phyloP scores from a whole-genome alignment of 2,888 invertebrate species.

The Acanthoscelides obtectus region DNA sequence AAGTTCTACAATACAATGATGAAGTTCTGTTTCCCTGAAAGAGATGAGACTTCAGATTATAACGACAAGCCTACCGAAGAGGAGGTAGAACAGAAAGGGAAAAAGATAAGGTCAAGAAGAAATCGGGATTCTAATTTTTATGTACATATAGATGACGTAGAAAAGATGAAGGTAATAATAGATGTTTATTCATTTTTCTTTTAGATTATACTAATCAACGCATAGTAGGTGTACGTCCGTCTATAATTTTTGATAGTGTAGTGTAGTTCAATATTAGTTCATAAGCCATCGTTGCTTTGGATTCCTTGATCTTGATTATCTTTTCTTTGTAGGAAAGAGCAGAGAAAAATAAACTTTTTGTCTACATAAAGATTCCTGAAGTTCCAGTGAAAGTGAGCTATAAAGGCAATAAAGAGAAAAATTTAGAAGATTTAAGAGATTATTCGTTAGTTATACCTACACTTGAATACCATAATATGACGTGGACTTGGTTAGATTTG shows the following conservation, averaged over 20 bases:
- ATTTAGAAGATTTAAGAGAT: conserved; percentile 92
- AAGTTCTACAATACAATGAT: conserved; percentile 97
- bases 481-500: conserved; percentile 99
- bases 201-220: background rate
- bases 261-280: no score
- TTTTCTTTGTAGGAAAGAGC: conserved; percentile 75
- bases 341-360: conserved; percentile 96
- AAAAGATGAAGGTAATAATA: conserved; percentile 80
- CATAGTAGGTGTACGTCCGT: no score
- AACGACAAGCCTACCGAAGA: conserved; percentile 54
- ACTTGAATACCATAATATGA: conserved; percentile 96
- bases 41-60: conserved; percentile 78
- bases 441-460: conserved; percentile 93
- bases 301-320: no score
- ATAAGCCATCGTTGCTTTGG: no score
- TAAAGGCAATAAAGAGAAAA: conserved; percentile 98
- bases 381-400: conserved; percentile 80
- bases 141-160: conserved; percentile 90
- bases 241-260: no score
- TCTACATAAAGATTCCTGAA: conserved; percentile 98
- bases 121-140: conserved; percentile 86
- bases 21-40: conserved; percentile 95
- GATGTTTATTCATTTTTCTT: conserved; percentile 4
- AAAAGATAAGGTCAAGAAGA: conserved; percentile 48
- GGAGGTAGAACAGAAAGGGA: conserved; percentile 45